Base-by-base conservation (phyloP, 2,797 vertebrate genomes). In the Hydrolagus colliei region DNA sequence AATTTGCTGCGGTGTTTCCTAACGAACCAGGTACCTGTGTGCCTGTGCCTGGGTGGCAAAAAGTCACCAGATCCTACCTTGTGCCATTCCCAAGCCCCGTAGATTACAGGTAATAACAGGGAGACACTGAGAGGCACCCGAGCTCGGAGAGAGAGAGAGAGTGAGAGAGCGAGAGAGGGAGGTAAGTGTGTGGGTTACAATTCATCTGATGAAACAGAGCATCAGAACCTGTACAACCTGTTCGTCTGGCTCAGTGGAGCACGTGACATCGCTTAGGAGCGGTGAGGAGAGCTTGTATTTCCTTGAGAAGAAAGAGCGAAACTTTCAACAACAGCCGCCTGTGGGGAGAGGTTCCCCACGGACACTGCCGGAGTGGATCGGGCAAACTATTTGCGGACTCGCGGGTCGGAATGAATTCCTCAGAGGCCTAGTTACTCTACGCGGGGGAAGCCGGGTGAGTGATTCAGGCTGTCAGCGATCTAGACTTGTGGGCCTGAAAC, bases 201-300 rank as follows among this genome's bases (percentile, higher is more conserved):
- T 10, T 27, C 67, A 52, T 13, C 63, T 65, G 63, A 8, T 32
- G 11, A 68, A 67, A 84, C 13, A 35, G 41, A 61, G 62, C 73
- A 73, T 4, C 35, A 9, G 68, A 68, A 82, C 63, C 79, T 35
- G 79, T 14, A 35, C 16, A 84, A 84, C 79, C 65, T 41, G 79
- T 71, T 84, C 13, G 27, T 11, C 79, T 16, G n/a, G 79, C 16
- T 41, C 79, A 35, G 1, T 1, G 7, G 11, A 71, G 7, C 27
- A 68, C 77, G 32, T 12, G 65, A 80, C 12, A 32, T 6, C 2
- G 41, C 41, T 52, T 52, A 52, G 41, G 41, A 52, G 41, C 41
- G 3, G 41, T 52, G 41, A 52, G 41, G 41, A 80, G 13, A 65
- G 62, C 4, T 32, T 11, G 63, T 63, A 67, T 18, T 71, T 41